A percentile compares a stretch with the other conserved stretches of the same genome.
These are phyloP conservation scores for Chaetorhynchus papuensis DNA, from an alignment of 2,113 vertebrate species.

Conservation along the genomic window DNA sequence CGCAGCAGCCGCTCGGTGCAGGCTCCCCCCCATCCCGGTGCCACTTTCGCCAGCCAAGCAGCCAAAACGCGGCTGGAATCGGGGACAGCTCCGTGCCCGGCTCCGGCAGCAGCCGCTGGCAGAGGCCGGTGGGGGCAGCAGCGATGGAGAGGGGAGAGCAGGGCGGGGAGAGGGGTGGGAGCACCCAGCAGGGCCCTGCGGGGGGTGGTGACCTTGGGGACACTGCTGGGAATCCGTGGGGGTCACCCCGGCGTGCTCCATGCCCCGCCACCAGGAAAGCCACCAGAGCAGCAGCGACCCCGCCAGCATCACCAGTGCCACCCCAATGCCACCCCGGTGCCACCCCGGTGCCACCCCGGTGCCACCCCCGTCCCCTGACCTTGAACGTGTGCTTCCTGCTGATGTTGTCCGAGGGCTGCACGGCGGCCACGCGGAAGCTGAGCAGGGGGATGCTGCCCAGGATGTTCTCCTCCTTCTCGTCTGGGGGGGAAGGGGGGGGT, in stretches of 20 bases:
- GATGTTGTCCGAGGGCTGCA: constrained; percentile 88
- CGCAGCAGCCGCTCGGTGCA: accelerated
- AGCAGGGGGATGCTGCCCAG: constrained; percentile 92
- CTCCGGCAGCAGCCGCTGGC: background rate
- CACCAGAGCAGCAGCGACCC: background rate
- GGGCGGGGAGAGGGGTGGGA: background rate
- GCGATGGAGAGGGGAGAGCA: background rate
- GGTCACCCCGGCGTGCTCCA: background rate
- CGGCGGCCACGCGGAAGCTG: constrained; percentile 85
- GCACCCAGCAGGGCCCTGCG: background rate
- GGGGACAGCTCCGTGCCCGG: background rate
- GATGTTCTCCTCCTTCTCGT: constrained; percentile 90
- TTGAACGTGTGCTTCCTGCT: constrained; percentile 93
- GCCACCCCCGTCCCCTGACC: constrained; percentile 70
- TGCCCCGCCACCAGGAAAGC: background rate
- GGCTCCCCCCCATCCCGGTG: background rate
- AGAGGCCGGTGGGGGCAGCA: background rate
- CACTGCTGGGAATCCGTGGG: no score
- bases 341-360: background rate
- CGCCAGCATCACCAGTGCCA: background rate
- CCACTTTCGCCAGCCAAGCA: background rate
- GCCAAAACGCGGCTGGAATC: accelerated
- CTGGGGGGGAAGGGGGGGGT: constrained; percentile 44
- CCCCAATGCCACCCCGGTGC: background rate
- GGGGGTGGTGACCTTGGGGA: background rate